Evolutionary conservation across 2,797 vertebrate genomes (phyloP).

Genomic region (Ctenopoma kingsleyae): DNA sequence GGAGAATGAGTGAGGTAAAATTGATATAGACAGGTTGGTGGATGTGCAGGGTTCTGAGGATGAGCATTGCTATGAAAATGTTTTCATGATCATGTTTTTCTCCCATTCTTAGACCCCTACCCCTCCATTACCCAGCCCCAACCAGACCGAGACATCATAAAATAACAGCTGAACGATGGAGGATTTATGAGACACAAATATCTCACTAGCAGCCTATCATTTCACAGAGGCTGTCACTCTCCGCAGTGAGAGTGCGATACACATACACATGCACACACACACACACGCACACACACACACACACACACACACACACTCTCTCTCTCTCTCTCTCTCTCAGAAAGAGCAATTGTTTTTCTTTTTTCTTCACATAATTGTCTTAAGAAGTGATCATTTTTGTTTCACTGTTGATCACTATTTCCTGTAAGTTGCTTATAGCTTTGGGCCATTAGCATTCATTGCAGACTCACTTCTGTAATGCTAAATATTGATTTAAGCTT

Average conservation of each 20-base stretch:
- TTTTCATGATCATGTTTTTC: not conserved
- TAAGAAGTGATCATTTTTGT: not conserved
- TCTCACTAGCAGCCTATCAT: constrained; percentile 81
- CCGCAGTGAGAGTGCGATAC: constrained; percentile 16
- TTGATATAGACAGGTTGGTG: constrained; percentile 46
- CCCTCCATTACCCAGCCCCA: too few relatives aligned
- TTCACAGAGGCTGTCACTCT: constrained; percentile 77
- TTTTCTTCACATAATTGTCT: not conserved
- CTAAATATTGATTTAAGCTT: too few relatives aligned
- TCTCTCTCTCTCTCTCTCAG: too few relatives aligned
- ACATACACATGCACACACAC: not conserved
- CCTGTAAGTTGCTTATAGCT: constrained; percentile 16
- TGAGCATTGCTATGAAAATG: not conserved
- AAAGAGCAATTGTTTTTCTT: not conserved
- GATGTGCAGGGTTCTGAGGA: not conserved
- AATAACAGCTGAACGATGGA: constrained; percentile 75
- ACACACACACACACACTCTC: too few relatives aligned
- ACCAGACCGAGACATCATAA: constrained; percentile 58
- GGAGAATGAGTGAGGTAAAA: not conserved
- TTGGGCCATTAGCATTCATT: not conserved
- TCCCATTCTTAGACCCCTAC: not conserved
- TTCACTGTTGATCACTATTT: constrained; percentile 6
- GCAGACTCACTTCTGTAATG: too few relatives aligned
- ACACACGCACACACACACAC: not conserved
- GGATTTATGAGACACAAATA: constrained; percentile 84